Base-by-base conservation (phyloP, 2,888 invertebrate species). In the Scrobipalpa costella region DNA sequence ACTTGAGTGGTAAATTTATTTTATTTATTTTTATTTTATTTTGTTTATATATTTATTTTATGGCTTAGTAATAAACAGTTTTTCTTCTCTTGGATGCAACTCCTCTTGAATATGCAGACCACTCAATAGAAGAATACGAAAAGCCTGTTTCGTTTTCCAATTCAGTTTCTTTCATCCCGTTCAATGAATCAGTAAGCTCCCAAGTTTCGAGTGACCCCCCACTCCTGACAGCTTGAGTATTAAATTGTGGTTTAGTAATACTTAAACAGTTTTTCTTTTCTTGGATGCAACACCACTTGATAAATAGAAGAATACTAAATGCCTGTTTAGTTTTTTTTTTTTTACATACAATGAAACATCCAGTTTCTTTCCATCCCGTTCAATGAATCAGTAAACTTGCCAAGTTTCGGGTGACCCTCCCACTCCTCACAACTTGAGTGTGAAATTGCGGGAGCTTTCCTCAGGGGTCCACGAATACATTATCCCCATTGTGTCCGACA, bases 401-500 rank as follows among this genome's bases (percentile, higher is more conserved):
- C 27, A 59, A 44, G 36, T 27, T 44, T 15, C 21, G 33, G 21
- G 7, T 11, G n/a, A 59, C 59, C 59, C 19, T 27, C 13, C 19
- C 27, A 27, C 27, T 27, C 27, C 27, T 27, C n/a, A n/a, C 44
- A 15, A 15, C 34, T 57, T 55, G 17, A 61, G 60, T 36, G 57
- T 64, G 27, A 61, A 64, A 61, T 61, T 34, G 44, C 57, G 19
- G 11, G 55, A 44, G 47, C 0, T 52, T 52, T 34, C 40, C 13
- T 44, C n/a, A 34, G 63, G 34, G 49, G 60, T 15, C 27, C 49
- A 3, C 68, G 76, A 76, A 80, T 79, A 80, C 70, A 80, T 80
- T 80, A 80, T 76, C 72, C 72, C 74, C 71, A 69, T 73, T 66
- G 67, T 69, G 73, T 68, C 63, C 62, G 57, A 68, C 72, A 70